These are phyloP conservation scores for Melanotaenia boesemani DNA, from an alignment of 2,797 vertebrate species.

Conservation along the genomic window DNA sequence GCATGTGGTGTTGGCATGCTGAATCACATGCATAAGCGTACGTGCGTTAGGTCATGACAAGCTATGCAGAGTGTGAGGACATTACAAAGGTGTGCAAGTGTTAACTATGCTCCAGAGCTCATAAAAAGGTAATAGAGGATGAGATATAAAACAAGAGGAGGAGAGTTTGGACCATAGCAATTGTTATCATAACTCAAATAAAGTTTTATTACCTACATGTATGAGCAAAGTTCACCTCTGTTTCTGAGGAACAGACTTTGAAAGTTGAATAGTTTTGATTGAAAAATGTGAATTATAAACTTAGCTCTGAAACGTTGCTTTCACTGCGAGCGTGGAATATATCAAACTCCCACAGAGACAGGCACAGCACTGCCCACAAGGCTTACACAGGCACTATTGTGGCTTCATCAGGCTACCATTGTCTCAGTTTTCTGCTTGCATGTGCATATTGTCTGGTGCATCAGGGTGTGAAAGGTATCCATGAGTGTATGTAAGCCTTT, in stretches of 20 bases:
- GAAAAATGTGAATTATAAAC: conserved; percentile 22
- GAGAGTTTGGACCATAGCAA: conserved; percentile 15
- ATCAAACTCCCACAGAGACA: conserved; percentile 68
- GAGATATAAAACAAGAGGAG: conserved; percentile 47
- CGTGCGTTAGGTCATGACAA: conserved; percentile 61
- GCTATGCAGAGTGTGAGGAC: not conserved
- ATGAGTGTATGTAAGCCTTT: conserved; percentile 35
- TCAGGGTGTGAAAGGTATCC: conserved; percentile 37
- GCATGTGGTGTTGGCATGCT: not conserved
- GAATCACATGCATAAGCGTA: conserved; percentile 36
- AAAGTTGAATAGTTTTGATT: conserved; percentile 37
- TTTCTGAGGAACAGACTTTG: conserved; percentile 55
- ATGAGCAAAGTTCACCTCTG: conserved; percentile 67
- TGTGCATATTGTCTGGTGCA: conserved; percentile 55
- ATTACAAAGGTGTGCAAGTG: conserved; percentile 34
- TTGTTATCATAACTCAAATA: conserved; percentile 66
- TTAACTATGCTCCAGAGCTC: conserved; percentile 45
- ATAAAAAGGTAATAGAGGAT: conserved; percentile 56
- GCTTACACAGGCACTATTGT: conserved; percentile 72
- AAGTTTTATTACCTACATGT: conserved; percentile 60
- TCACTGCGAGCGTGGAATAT: conserved; percentile 38
- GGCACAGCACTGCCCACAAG: conserved; percentile 57
- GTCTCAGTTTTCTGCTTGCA: conserved; percentile 58
- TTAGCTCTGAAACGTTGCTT: conserved; percentile 35
- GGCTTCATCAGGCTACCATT: conserved; percentile 60